phyloP scores from a whole-genome alignment of 2,113 vertebrate species.

The Nothocercus nigrocapillus region DNA sequence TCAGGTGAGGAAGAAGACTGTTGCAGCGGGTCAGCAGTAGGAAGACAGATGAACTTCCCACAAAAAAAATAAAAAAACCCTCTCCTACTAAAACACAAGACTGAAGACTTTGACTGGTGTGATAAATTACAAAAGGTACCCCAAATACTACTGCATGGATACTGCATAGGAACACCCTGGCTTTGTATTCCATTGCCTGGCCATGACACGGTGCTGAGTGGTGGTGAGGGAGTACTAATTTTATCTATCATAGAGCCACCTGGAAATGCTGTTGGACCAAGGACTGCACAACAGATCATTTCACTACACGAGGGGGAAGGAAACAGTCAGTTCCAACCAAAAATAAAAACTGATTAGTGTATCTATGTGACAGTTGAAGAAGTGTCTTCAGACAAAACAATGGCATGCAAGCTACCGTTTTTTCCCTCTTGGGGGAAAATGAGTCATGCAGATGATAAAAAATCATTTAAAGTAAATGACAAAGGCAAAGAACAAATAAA shows the following conservation, averaged over 20 bases:
- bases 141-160: background rate
- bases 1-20: background rate
- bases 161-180: background rate
- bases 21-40: background rate
- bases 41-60: background rate
- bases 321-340: background rate
- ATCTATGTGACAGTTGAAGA: background rate
- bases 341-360: background rate
- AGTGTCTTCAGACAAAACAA: background rate
- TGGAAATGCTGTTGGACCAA: background rate
- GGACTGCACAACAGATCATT: background rate
- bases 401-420: background rate
- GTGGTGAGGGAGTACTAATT: background rate
- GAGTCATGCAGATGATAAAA: slow-evolving; percentile 13
- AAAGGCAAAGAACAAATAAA: slow-evolving; percentile 17
- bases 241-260: background rate
- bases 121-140: background rate
- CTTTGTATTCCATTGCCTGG: background rate
- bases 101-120: background rate
- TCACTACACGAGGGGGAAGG: background rate
- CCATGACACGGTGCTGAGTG: background rate
- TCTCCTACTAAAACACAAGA: background rate
- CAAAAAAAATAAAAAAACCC: background rate
- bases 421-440: background rate
- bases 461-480: slow-evolving; percentile 19